Conservation (phyloP, 2,113 vertebrate genomes). For the Tenrec ecaudatus region DNA sequence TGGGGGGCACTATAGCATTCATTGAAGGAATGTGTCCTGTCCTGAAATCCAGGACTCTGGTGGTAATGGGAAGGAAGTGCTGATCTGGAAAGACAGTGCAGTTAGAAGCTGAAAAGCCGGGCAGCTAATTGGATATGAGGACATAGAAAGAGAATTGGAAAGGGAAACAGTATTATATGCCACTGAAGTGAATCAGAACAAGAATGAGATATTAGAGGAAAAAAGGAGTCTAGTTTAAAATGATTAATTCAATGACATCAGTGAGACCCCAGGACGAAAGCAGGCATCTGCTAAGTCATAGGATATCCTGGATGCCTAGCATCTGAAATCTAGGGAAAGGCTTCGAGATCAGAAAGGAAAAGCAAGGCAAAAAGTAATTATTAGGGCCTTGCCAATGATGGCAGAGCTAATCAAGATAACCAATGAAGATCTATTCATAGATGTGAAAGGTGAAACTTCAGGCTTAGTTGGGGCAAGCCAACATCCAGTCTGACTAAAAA, state of each 20-base stretch:
- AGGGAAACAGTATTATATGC: not conserved
- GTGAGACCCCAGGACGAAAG: not conserved
- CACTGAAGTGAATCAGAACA: not conserved
- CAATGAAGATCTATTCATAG: not conserved
- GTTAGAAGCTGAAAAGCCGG: not conserved
- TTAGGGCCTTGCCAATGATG: not conserved
- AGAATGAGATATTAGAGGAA: not conserved
- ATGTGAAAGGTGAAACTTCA: not conserved
- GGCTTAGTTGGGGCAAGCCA: not conserved
- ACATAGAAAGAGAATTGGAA: not conserved
- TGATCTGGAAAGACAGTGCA: not conserved
- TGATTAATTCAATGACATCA: conserved; percentile 12
- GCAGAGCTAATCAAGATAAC: no score
- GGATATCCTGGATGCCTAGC: not conserved
- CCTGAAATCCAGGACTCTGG: not conserved
- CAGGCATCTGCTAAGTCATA: not conserved
- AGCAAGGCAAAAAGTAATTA: not conserved
- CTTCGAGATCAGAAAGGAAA: conserved; percentile 33
- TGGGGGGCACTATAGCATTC: not conserved
- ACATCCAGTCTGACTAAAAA: conserved; percentile 26
- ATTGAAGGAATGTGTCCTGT: not conserved
- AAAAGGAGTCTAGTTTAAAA: not conserved
- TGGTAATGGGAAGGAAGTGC: not conserved
- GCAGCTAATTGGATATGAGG: not conserved
- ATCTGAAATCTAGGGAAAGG: not conserved